Evolutionary conservation across 1,140 invertebrate species (phyloP), one percentile per base, ranked within the genome.

Genomic region (Globodera ellingtonae): DNA sequence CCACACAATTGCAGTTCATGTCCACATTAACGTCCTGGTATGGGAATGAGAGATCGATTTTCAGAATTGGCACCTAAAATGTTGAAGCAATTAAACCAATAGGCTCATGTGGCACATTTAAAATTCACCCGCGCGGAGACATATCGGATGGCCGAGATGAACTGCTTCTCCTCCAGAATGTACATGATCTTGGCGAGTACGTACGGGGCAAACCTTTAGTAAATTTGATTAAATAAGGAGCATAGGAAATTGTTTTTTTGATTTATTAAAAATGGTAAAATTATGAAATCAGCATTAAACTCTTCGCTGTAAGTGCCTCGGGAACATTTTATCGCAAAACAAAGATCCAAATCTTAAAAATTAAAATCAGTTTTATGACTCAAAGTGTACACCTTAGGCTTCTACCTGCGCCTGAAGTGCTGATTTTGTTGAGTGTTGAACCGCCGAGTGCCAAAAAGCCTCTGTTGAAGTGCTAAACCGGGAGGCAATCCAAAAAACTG

Each of bases 1-100:
- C 83, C 6, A 84, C 83, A 69, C 83, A 84, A 69, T 84, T 84
- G 81, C 83, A 84, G 56, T 85, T 86, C 4, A 85, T 85, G 56
- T 82, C 82, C 6, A 87, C 76, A 4, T 87, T 71, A 44, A 87
- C 72, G 8, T 72, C 76, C n/a, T 67, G 69, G 56, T 75, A 82
- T 52, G 81, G 81, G 50, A 82, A 82, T 35, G 48, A 35, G 18
- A 82, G 79, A 13, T 59, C 67, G 6, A 82, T 59, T 72, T 84
- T 75, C 4, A 82, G 13, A 48, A 82, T 79, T 56, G 81, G 81
- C 47, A 82, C 81, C 81, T 82, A 35, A 83, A 82, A 18, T 7
- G 13, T 15, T 75, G 13, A 21, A 13, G 6, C 13, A 48, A 56
- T 46, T 35, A 56, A 73, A 18, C 47, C 18, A 70, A 13, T 35